Evolutionary conservation across 1,140 invertebrate species (phyloP).

Genomic region (Bradysia coprophila): DNA sequence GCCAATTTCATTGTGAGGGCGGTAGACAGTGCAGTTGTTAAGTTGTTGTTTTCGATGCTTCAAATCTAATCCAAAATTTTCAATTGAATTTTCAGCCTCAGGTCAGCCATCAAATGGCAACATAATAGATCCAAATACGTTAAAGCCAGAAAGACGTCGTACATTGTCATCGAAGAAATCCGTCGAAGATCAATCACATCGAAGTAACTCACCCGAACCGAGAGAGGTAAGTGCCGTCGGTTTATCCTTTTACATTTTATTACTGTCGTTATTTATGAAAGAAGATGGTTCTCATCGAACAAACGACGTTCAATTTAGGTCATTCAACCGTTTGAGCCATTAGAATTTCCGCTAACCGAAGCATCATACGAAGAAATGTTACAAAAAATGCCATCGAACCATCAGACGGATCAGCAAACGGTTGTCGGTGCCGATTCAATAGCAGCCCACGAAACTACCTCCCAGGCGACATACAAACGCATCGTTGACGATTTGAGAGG

Average conservation of each 20-base stretch:
- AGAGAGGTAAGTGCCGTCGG: constrained; percentile 23
- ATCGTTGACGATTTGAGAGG: neutral
- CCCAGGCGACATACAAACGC: neutral
- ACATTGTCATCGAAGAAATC: constrained; percentile 25
- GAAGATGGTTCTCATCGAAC: neutral
- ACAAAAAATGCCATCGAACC: constrained; percentile 31
- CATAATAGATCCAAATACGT: constrained; percentile 5
- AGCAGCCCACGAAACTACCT: neutral
- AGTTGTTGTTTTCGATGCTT: neutral
- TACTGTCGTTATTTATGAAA: neutral
- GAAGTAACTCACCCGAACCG: constrained; percentile 23
- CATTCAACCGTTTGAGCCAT: constrained; percentile 33
- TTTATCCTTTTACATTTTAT: constrained; percentile 1
- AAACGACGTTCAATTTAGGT: neutral
- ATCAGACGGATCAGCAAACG: constrained; percentile 6
- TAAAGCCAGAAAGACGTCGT: constrained; percentile 20
- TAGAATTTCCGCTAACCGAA: constrained; percentile 42
- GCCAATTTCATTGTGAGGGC: constrained; percentile 7
- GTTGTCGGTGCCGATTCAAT: neutral
- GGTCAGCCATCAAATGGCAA: neutral
- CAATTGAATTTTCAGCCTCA: neutral
- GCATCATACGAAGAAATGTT: constrained; percentile 36
- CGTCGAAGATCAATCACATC: constrained; percentile 20
- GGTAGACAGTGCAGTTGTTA: too few relatives aligned
- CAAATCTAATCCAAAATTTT: neutral